Base-by-base conservation (phyloP, 2,113 vertebrate species). In the Podilymbus podiceps region DNA sequence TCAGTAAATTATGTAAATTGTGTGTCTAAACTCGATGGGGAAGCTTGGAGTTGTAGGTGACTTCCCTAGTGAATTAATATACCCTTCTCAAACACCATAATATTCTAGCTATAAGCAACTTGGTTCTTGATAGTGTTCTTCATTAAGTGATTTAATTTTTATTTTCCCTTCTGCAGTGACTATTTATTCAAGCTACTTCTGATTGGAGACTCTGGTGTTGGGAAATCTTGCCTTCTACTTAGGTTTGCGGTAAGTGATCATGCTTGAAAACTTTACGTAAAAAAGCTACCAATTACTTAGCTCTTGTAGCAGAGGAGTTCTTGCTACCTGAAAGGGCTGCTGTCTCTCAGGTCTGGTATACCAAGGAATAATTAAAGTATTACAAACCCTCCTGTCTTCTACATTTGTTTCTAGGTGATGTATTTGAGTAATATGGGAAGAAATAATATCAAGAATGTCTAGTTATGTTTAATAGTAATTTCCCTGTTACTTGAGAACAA, bases 151-250 rank as follows among this genome's bases (percentile, higher is more conserved):
- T 68, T 69, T 73, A 31, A 22, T 63, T 72, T 73, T 52, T 77
- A 69, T 85, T 96, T 33, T 85, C 52, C 87, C 93, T 94, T 82
- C 97, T 97, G 52, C 98, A 99, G 99, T 98, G 99, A 99, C 97
- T 99, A 99, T 98, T 99, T 99, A 99, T 99, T 99, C 98, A 99
- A 99, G 97, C 98, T 99, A 95, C 99, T 99, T 97, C 99, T 99
- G 98, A 99, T 99, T 95, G 99, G 99, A 87, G 99, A 99, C 97
- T 99, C 99, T 72, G 99, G 99, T 85, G 99, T 99, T 72, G 99
- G 99, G 94, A 99, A 99, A 98, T 99, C 99, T 93, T 99, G 99
- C 98, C 99, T 99, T 97, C 99, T 99, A 28, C 99, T 99, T 93
- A 99, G 99, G 96, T 99, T 99, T 97, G 99, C 99, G 97, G 99